phyloP scores from a whole-genome alignment of 1,140 invertebrate genomes.

The Meloidogyne floridensis region DNA sequence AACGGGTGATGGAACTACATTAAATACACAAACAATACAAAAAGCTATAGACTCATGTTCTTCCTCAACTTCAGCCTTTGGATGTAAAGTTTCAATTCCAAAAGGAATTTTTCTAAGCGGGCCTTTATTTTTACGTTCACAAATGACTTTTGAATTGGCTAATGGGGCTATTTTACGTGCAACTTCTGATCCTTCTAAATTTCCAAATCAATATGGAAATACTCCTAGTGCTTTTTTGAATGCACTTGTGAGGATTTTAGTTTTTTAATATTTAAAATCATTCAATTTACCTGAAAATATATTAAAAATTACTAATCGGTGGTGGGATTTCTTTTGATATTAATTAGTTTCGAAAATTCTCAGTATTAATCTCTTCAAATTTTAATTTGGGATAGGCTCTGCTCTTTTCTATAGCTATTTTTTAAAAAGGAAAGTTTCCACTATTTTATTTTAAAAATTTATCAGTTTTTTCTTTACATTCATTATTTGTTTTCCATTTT shows the following conservation, averaged over 20 bases:
- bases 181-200: conserved; percentile 1
- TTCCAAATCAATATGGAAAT: conserved; percentile 2
- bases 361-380: too few relatives aligned
- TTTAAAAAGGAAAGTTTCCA: too few relatives aligned
- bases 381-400: too few relatives aligned
- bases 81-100: neutral
- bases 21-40: conserved; percentile 10
- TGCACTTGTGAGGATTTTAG: neutral
- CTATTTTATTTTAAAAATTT: too few relatives aligned
- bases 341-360: too few relatives aligned
- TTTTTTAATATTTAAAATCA: too few relatives aligned
- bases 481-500: too few relatives aligned
- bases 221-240: neutral
- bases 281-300: too few relatives aligned
- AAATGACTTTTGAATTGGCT: conserved; percentile 14
- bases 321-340: too few relatives aligned
- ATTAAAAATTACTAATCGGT: too few relatives aligned
- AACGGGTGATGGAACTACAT: conserved; percentile 1
- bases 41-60: neutral
- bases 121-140: conserved; percentile 7
- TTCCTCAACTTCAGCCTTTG: neutral
- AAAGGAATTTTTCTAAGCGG: conserved; percentile 11
- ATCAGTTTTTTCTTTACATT: too few relatives aligned
- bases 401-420: too few relatives aligned
- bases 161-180: conserved; percentile 12